phyloP scores from a whole-genome alignment of 2,797 vertebrate species.

The Hapalemur alaotrensis region DNA sequence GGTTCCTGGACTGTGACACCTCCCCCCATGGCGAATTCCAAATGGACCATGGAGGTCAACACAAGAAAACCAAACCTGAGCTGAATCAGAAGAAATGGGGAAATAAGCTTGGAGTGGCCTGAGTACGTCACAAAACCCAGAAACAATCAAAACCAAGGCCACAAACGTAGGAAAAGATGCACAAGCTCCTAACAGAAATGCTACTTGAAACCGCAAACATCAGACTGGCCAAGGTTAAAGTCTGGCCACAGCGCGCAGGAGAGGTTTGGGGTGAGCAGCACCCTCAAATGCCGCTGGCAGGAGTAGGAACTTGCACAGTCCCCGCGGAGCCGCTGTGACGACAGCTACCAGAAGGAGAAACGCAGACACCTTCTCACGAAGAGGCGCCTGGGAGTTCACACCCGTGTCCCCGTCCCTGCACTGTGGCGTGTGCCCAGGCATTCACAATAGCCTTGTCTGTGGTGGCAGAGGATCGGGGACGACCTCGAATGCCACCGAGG shows the following conservation, averaged over 20 bases:
- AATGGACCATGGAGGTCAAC: neutral
- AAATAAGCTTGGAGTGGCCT: neutral
- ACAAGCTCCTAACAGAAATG: neutral
- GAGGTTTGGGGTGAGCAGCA: neutral
- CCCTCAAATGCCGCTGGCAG: neutral
- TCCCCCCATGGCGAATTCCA: neutral
- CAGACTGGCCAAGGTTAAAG: neutral
- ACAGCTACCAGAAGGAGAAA: too few species aligned
- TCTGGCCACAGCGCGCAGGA: neutral
- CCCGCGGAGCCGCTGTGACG: neutral
- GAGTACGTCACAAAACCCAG: neutral
- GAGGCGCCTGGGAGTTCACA: neutral
- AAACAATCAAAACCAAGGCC: neutral
- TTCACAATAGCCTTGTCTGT: neutral
- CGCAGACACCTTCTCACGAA: too few species aligned
- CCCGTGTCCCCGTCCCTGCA: accelerated
- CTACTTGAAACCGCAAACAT: neutral
- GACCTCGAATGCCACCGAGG: accelerated
- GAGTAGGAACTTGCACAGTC: too few species aligned
- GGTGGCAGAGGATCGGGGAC: neutral
- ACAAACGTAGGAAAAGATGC: neutral
- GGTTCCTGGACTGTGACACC: neutral
- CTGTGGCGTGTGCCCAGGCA: accelerated
- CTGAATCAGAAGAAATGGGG: neutral
- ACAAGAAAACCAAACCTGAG: neutral